phyloP scores from a whole-genome alignment of 2,888 invertebrate genomes.

The Philopedon plagiatum region DNA sequence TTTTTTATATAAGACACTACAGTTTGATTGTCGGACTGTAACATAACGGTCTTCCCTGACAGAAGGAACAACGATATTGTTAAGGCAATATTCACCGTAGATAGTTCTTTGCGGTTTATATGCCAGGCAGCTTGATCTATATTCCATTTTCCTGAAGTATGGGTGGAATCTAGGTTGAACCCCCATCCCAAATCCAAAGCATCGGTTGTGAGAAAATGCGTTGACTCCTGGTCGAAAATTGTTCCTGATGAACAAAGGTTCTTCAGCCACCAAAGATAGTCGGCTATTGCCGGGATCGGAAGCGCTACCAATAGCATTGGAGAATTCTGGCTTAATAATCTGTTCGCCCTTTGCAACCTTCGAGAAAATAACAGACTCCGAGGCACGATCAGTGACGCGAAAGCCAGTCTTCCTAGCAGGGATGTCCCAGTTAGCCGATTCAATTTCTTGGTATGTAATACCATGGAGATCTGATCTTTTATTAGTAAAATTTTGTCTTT shows the following conservation, averaged over 20 bases:
- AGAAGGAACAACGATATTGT: neutral
- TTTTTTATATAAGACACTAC: slow-evolving; percentile 15
- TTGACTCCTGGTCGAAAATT: slow-evolving; percentile 20
- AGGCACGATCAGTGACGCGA: slow-evolving; percentile 14
- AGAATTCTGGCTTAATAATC: slow-evolving; percentile 7
- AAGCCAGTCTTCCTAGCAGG: no score
- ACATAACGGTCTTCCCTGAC: slow-evolving; percentile 6
- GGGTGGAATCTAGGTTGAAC: neutral
- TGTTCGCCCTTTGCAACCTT: slow-evolving; percentile 14
- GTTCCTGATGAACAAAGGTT: neutral
- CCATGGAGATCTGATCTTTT: no score
- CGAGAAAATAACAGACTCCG: slow-evolving; percentile 13
- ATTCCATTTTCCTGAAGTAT: slow-evolving; percentile 24
- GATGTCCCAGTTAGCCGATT: no score
- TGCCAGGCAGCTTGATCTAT: slow-evolving; percentile 45
- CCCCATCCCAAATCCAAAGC: slow-evolving; percentile 26
- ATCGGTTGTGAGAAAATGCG: slow-evolving; percentile 26
- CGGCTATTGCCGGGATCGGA: neutral
- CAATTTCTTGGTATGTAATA: no score
- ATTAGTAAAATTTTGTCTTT: no score
- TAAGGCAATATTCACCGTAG: slow-evolving; percentile 22
- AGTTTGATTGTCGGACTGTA: slow-evolving; percentile 25
- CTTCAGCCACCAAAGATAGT: slow-evolving; percentile 4
- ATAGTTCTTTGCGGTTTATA: slow-evolving; percentile 44
- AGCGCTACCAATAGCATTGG: slow-evolving; percentile 1